Evolutionary conservation across 2,797 vertebrate genomes (phyloP), one percentile per base, ranked within the genome.

Genomic region (Notolabrus celidotus): DNA sequence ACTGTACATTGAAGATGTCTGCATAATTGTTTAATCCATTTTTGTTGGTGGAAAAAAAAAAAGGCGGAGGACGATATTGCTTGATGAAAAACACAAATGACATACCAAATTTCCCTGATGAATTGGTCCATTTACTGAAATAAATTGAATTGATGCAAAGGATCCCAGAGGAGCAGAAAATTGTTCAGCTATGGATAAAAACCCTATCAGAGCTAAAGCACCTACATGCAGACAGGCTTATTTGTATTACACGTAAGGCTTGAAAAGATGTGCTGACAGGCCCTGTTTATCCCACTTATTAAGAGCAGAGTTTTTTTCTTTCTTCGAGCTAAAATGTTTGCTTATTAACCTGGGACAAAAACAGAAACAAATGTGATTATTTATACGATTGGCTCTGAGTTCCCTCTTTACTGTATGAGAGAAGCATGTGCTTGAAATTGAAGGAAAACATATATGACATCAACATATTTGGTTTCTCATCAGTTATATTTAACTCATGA

Each of bases 141-240:
- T 89, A 92, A 93, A 93, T 91, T 92, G 88, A 92, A 93, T 84
- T 87, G 87, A 93, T 91, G 84, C 86, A 83, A 88, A 85, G 71
- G 77, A 88, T 90, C 90, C 89, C 92, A 86, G 79, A 86, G 89
- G 88, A 88, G 74, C 77, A 69, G 74, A 86, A 87, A 90, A 90
- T 90, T 88, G 86, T 92, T 89, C 84, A 81, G 86, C 85, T 90
- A 85, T 89, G 85, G 88, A 89, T 90, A 85, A 81, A 86, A 90
- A 74, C 82, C 71, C 64, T 63, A 42, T 61, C 71, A 38, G 62
- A 72, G 80, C 73, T 45, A 62, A 58, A 20, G 84, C 82, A 80
- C 74, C 82, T 62, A 61, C 71, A 64, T 78, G 81, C 78, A 75
- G 77, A 57, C 65, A 2, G 43, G 79, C 83, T 79, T 87, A 75